These are phyloP conservation scores for Trichonephila clavata DNA, from an alignment of 1,140 invertebrate species.

Conservation along the genomic window DNA sequence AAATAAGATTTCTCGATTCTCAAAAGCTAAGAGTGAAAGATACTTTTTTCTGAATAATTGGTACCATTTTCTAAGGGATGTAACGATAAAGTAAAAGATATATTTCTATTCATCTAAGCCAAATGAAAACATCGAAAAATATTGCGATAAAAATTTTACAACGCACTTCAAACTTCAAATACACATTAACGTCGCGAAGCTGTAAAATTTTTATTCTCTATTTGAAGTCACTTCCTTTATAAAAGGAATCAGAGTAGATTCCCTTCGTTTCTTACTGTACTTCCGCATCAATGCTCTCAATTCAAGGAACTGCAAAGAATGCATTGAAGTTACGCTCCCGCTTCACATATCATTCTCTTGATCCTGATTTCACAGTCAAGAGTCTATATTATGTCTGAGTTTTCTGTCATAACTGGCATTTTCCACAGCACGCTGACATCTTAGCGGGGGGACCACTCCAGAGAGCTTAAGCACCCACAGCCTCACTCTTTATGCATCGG, in stretches of 20 bases:
- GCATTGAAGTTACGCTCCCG: background rate
- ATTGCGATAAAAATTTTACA: no score
- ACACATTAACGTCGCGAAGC: background rate
- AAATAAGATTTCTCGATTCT: no score
- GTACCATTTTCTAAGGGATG: no score
- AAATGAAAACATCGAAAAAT: no score
- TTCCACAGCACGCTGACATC: constrained; percentile 5
- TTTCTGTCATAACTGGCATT: constrained; percentile 49
- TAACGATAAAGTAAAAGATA: no score
- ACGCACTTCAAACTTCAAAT: background rate
- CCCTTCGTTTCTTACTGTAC: background rate
- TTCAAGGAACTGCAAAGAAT: background rate
- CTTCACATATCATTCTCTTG: constrained; percentile 8
- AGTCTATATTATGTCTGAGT: constrained; percentile 18
- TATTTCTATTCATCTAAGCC: no score
- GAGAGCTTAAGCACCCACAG: constrained; percentile 57
- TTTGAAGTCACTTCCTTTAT: background rate
- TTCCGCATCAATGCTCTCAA: constrained; percentile 1
- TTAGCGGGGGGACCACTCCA: constrained; percentile 14
- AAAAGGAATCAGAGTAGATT: background rate
- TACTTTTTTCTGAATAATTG: no score
- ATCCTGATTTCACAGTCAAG: constrained; percentile 26
- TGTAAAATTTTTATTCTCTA: background rate
- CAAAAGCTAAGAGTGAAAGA: no score
- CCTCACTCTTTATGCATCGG: constrained; percentile 47